Evolutionary conservation across 2,113 vertebrate species (phyloP).

Genomic region (Apeltes quadracus): DNA sequence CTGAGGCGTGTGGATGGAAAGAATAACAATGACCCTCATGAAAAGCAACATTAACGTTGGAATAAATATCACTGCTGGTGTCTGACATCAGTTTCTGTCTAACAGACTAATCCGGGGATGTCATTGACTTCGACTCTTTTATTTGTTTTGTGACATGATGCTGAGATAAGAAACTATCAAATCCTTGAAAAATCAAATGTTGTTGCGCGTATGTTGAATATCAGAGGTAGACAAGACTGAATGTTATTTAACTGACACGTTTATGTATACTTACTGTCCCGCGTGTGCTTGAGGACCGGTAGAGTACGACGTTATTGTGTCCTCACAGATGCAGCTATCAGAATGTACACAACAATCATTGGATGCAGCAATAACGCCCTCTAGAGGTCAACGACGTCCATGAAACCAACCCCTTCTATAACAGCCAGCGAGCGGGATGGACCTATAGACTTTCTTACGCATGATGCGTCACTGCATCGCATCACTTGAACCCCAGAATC

Average conservation of each 20-base stretch:
- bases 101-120: conserved; percentile 30
- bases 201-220: neutral
- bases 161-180: neutral
- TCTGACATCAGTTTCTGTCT: conserved; percentile 16
- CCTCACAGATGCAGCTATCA: neutral
- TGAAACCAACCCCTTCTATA: neutral
- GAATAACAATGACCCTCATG: conserved; percentile 22
- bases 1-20: conserved; percentile 52
- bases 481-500: conserved; percentile 30
- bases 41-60: conserved; percentile 34
- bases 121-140: neutral
- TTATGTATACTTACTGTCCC: neutral
- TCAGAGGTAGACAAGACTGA: too few relatives aligned
- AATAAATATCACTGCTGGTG: conserved; percentile 11
- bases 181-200: neutral
- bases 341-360: neutral
- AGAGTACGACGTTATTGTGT: neutral
- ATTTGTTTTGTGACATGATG: neutral
- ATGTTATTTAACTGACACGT: neutral
- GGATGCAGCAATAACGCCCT: neutral
- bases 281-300: neutral
- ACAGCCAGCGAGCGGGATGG: neutral
- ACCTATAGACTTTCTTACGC: neutral
- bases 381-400: neutral
- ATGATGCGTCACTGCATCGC: conserved; percentile 10